Percentiles rank a stretch among this genome's conserved stretches.
phyloP scores from a whole-genome alignment of 2,797 vertebrate genomes.

The Sarcoramphus papa region DNA sequence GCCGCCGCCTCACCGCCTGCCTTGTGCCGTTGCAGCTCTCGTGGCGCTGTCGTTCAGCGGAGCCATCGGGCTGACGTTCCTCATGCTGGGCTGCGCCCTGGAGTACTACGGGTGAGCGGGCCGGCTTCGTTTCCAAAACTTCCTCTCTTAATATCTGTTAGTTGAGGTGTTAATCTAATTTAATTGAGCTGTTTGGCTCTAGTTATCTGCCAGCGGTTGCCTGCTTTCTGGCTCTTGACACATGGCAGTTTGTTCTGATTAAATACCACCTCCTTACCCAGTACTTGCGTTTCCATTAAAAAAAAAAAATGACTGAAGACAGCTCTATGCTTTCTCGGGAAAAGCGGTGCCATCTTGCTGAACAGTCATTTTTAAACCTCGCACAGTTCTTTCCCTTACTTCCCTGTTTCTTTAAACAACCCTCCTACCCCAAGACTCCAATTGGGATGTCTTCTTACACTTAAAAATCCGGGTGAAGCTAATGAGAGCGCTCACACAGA shows the following conservation, averaged over 20 bases:
- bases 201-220: not conserved
- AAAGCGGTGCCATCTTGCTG: not conserved
- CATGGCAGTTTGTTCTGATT: not conserved
- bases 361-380: not conserved
- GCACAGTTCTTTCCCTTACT: fast-evolving
- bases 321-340: not conserved
- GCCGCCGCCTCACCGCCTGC: not conserved
- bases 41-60: conserved; percentile 92
- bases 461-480: not conserved
- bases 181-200: not conserved
- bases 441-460: fast-evolving
- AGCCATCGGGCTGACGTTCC: conserved; percentile 91
- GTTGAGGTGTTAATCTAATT: fast-evolving
- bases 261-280: not conserved
- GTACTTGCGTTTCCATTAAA: fast-evolving
- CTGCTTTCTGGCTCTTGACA: not conserved
- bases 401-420: fast-evolving
- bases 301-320: fast-evolving
- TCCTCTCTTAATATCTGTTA: fast-evolving
- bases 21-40: conserved; percentile 78
- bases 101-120: conserved; percentile 85
- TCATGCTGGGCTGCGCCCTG: conserved; percentile 91
- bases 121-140: not conserved
- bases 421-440: fast-evolving
- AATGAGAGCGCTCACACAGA: fast-evolving